Percentiles rank a stretch among this genome's conserved stretches.
phyloP scores from a whole-genome alignment of 2,888 invertebrate genomes.

The Tetrapedia diversipes region DNA sequence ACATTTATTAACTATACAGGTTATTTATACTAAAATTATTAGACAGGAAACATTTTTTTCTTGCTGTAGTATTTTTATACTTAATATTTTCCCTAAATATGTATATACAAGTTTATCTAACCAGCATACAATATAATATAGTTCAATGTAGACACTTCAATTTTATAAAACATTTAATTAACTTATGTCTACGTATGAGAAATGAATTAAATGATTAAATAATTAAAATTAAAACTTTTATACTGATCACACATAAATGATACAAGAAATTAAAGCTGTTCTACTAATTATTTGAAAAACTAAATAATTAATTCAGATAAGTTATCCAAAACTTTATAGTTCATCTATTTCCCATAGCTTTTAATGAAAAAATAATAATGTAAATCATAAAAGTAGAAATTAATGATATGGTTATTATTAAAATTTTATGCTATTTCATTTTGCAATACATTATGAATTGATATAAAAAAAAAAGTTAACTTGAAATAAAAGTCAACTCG shows the following conservation, averaged over 20 bases:
- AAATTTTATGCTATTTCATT: slow-evolving; percentile 15
- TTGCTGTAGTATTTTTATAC: slow-evolving; percentile 42
- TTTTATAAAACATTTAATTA: slow-evolving; percentile 26
- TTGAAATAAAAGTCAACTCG: slow-evolving; percentile 9
- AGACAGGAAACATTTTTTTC: slow-evolving; percentile 4
- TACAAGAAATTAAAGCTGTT: background rate
- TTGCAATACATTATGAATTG: slow-evolving; percentile 20
- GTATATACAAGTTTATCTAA: slow-evolving; percentile 41
- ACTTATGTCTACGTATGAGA: slow-evolving; percentile 24
- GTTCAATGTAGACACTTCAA: slow-evolving; percentile 18
- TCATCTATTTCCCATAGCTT: background rate
- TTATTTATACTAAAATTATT: slow-evolving; percentile 2
- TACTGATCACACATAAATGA: background rate
- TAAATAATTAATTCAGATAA: slow-evolving; percentile 4
- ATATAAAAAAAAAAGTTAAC: slow-evolving; percentile 34
- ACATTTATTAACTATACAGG: slow-evolving; percentile 9
- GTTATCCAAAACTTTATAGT: background rate
- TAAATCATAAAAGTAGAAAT: slow-evolving; percentile 1
- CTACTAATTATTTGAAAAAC: background rate
- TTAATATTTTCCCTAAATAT: slow-evolving; percentile 32
- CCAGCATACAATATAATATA: slow-evolving; percentile 29
- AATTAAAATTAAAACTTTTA: slow-evolving; percentile 16
- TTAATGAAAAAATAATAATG: background rate
- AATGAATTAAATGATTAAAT: slow-evolving; percentile 17
- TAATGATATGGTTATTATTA: slow-evolving; percentile 10